Base-by-base conservation (phyloP, 2,888 invertebrate genomes). In the Polyommatus icarus region DNA sequence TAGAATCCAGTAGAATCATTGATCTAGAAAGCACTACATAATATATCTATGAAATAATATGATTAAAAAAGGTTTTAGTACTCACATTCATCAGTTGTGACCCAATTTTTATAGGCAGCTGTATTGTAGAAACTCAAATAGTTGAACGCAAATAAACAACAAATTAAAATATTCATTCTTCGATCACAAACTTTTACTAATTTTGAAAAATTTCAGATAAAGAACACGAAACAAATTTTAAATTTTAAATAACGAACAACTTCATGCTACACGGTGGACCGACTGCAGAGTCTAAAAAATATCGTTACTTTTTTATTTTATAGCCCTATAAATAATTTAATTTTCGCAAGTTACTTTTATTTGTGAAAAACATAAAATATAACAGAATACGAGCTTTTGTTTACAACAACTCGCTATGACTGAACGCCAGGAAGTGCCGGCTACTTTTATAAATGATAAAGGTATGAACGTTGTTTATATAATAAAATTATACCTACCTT, bases 1-100 rank as follows among this genome's bases (percentile, higher is more conserved):
- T n/a, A n/a, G n/a, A n/a, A n/a, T n/a, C n/a, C 24, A 24, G 46
- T 46, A 12, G 46, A 46, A 46, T 12, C 10, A 46, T 12, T 46
- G 46, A 46, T 46, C 46, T 46, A 46, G 10, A 46, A 46, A 46
- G 46, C 46, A 46, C 59, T 59, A 59, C 20, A 0, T 20, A 59
- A 59, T 0, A 4, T 59, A 59, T 20, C 7, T 15, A 54, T 18
- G 3, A 54, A 54, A 54, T 54, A 54, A 54, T 54, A 54, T 15
- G 3, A 46, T 46, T 50, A 67, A 67, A 50, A 71, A 24, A 24
- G 71, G 76, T 24, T n/a, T 6, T 20, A 0, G 61, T 67, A 85
- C 91, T 92, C 85, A 92, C 92, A 84, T 82, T 92, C 92, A 80
- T 92, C 92, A 1, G 91, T 91, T 24, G 91, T 89, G 57, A 89